A percentile compares a stretch with the other conserved stretches of the same genome.
Evolutionary conservation across 2,888 invertebrate genomes (phyloP).

Genomic region (Monochamus alternatus): DNA sequence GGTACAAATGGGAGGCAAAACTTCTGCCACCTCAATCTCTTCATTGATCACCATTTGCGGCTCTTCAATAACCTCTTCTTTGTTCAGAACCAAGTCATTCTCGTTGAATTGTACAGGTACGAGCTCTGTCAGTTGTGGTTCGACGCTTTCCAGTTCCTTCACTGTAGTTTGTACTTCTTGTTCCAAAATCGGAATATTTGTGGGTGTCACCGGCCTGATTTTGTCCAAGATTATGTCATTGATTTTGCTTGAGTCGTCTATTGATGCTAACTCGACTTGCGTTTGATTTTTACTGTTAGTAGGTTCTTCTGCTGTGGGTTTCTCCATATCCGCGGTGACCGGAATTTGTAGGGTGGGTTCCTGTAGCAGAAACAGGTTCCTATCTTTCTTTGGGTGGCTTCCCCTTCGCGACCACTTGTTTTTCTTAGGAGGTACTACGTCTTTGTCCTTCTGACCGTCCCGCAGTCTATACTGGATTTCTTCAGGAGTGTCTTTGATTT

Average conservation of each 20-base stretch:
- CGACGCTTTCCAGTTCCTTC: not conserved
- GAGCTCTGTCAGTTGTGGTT: not conserved
- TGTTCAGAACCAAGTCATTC: too few relatives aligned
- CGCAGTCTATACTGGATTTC: constrained; percentile 16
- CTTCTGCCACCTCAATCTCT: not conserved
- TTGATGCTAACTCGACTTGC: not conserved
- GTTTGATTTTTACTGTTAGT: not conserved
- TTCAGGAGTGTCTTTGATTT: not conserved
- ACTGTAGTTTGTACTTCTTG: not conserved
- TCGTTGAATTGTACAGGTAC: not conserved
- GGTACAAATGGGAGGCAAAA: not conserved
- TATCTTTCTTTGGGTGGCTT: constrained; percentile 50
- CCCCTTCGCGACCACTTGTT: constrained; percentile 47
- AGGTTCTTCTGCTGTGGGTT: not conserved
- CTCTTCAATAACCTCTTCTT: not conserved
- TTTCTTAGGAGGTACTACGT: constrained; percentile 50
- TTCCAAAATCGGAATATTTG: not conserved
- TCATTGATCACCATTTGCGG: not conserved
- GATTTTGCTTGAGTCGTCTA: not conserved
- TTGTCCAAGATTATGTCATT: not conserved
- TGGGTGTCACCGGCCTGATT: not conserved
- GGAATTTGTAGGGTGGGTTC: not conserved
- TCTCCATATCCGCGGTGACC: not conserved
- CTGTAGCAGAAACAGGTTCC: constrained; percentile 19
- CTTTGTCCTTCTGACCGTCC: not conserved